Evolutionary conservation across 2,888 invertebrate species (phyloP).

Genomic region (Ditylenchus weischeri): DNA sequence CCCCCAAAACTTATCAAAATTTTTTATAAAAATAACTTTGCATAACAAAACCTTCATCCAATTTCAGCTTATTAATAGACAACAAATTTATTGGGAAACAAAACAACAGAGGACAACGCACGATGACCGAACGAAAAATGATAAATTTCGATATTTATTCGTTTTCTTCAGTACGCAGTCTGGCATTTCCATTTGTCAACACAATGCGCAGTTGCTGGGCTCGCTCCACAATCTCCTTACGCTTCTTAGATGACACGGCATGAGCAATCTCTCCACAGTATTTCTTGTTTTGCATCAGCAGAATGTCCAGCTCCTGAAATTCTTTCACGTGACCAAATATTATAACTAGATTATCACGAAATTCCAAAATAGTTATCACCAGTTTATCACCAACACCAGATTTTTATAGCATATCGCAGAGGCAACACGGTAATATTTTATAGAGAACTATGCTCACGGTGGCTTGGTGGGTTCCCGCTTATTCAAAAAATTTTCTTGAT

Average conservation of each 20-base stretch:
- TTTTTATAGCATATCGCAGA: too few species aligned
- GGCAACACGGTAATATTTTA: too few species aligned
- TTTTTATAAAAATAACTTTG: not conserved
- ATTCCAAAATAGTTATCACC: constrained; percentile 63
- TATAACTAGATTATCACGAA: constrained; percentile 84
- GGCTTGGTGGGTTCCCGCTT: too few species aligned
- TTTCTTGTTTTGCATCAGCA: constrained; percentile 97
- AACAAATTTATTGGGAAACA: constrained; percentile 34
- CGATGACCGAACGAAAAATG: not conserved
- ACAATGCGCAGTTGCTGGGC: constrained; percentile 71
- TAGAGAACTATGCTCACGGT: too few species aligned
- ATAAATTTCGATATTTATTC: constrained; percentile 68
- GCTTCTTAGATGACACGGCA: constrained; percentile 92
- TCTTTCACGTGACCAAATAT: too few species aligned
- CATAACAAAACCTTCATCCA: not conserved
- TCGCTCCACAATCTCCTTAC: constrained; percentile 90
- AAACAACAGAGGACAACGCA: constrained; percentile 39
- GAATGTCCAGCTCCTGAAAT: constrained; percentile 82
- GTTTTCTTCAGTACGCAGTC: constrained; percentile 94
- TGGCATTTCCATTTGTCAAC: constrained; percentile 91
- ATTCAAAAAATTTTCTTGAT: too few species aligned
- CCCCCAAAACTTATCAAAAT: too few species aligned
- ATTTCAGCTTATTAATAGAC: not conserved
- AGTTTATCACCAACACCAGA: too few species aligned
- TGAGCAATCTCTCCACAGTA: constrained; percentile 97